A percentile compares a stretch with the other conserved stretches of the same genome.
phyloP scores from a whole-genome alignment of 2,113 vertebrate genomes.

The Mesitornis unicolor region DNA sequence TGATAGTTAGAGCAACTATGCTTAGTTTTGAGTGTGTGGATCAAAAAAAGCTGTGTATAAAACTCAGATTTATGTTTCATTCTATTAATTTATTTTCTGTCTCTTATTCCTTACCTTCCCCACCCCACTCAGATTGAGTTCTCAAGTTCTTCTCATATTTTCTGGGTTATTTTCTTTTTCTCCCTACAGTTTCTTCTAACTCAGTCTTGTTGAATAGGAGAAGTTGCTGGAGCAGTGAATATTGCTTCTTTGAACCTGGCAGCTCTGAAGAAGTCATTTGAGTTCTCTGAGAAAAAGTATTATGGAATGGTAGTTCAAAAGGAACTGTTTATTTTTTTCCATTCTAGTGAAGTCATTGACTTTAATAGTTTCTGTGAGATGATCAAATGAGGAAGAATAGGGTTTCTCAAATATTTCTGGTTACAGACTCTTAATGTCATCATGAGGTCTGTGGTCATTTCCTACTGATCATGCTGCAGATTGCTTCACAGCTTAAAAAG shows the following conservation, averaged over 20 bases:
- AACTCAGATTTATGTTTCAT: background rate
- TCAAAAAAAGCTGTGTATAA: background rate
- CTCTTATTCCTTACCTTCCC: background rate
- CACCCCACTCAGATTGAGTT: background rate
- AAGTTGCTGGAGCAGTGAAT: background rate
- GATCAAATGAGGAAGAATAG: background rate
- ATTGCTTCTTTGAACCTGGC: background rate
- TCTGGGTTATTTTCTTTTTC: background rate
- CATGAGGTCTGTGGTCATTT: background rate
- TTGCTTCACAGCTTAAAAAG: background rate
- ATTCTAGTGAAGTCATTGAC: background rate
- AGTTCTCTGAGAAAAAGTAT: background rate
- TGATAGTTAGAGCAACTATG: background rate
- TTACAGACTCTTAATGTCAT: background rate
- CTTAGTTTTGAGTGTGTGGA: background rate
- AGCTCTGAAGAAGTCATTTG: background rate
- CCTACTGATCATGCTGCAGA: background rate
- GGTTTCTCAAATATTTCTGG: background rate
- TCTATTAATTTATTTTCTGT: background rate
- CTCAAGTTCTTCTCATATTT: background rate
- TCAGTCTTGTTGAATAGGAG: background rate
- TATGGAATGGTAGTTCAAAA: background rate
- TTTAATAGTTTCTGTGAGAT: background rate
- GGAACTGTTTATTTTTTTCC: background rate
- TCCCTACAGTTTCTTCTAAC: background rate